Conservation (phyloP, 2,888 invertebrate species). For the Mermis nigrescens region DNA sequence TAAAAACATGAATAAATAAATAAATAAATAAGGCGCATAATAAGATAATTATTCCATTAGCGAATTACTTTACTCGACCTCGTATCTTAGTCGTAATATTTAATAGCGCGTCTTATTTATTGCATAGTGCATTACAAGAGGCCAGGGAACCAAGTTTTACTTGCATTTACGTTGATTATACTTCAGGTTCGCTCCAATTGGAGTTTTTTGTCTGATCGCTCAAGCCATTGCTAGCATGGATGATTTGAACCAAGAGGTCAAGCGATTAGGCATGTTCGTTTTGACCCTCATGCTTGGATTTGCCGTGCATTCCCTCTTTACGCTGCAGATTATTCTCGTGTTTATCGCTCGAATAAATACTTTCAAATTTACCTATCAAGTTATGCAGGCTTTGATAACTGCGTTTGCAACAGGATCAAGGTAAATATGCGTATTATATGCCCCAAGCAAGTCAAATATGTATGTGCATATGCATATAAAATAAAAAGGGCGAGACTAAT, state of each 20-base stretch:
- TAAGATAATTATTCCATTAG: no score
- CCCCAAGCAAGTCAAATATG: no score
- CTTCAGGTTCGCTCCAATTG: slow-evolving; percentile 23
- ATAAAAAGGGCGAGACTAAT: no score
- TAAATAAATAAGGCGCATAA: no score
- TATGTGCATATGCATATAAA: no score
- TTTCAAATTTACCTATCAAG: slow-evolving; percentile 29
- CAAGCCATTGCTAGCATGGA: slow-evolving; percentile 32
- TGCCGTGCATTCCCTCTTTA: slow-evolving; percentile 29
- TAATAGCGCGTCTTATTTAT: background rate
- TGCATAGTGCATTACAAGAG: background rate
- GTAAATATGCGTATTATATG: no score
- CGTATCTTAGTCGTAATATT: no score
- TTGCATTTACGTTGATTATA: background rate
- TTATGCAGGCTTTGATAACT: slow-evolving; percentile 34
- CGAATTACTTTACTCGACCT: no score
- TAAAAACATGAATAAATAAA: no score
- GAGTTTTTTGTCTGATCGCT: slow-evolving; percentile 25
- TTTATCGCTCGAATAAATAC: slow-evolving; percentile 32
- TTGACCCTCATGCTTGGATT: slow-evolving; percentile 31
- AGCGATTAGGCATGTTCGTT: slow-evolving; percentile 29
- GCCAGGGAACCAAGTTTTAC: no score
- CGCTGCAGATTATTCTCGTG: slow-evolving; percentile 29
- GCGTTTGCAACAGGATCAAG: slow-evolving; percentile 35
- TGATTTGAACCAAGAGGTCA: slow-evolving; percentile 29